Percentiles rank a stretch among this genome's conserved stretches.
phyloP scores from a whole-genome alignment of 30 jellyfish, hydroid and myxozoan species.

The Aurelia aurita complex sp. Pacific region DNA sequence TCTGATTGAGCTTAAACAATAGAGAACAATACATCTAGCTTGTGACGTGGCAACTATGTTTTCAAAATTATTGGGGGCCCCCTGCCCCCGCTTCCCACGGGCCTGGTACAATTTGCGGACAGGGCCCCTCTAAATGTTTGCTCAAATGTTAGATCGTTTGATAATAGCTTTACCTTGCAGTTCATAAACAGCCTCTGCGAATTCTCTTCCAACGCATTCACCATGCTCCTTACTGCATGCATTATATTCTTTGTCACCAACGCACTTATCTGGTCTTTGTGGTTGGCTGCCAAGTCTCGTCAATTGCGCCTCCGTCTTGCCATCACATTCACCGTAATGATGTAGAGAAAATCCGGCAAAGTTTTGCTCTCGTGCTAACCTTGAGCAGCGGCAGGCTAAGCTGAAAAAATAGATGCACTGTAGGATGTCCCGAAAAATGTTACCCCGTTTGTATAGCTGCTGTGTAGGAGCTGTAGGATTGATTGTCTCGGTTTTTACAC shows the following conservation, averaged over 20 bases:
- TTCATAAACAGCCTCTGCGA: conserved; percentile 37
- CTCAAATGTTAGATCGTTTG: no score
- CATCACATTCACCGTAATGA: conserved; percentile 59
- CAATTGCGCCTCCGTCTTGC: conserved; percentile 14
- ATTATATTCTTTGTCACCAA: conserved; percentile 9
- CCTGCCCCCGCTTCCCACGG: no score
- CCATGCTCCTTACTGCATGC: conserved; percentile 16
- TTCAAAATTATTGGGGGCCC: no score
- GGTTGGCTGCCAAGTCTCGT: neutral
- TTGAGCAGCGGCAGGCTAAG: conserved; percentile 45
- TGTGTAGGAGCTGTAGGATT: no score
- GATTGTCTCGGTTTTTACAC: no score
- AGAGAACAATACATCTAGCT: no score
- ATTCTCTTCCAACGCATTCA: conserved; percentile 9
- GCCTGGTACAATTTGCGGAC: no score
- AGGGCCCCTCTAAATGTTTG: no score
- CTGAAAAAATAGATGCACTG: neutral
- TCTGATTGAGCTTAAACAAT: no score
- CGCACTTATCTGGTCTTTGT: conserved; percentile 1
- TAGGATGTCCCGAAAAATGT: no score
- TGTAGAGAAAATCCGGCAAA: conserved; percentile 40
- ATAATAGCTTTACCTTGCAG: neutral
- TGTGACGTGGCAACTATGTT: no score
- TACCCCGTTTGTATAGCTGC: no score
- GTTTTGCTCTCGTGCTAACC: neutral